phyloP scores from a whole-genome alignment of 2,797 vertebrate genomes.

The Gallirallus australis region DNA sequence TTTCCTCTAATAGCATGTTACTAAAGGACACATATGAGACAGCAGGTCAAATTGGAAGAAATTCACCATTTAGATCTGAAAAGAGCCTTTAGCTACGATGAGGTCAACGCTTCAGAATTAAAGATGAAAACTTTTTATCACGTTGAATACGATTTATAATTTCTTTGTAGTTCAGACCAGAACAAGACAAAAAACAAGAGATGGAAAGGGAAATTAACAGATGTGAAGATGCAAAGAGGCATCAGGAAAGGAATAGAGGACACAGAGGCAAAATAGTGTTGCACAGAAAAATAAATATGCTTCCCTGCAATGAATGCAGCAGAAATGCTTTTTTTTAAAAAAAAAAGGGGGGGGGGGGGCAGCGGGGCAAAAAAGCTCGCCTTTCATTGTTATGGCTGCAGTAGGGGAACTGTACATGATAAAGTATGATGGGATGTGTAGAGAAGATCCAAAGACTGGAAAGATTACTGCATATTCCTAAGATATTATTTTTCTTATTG shows the following conservation, averaged over 20 bases:
- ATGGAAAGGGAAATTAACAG: not conserved
- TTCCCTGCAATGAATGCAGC: not conserved
- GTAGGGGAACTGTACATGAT: not conserved
- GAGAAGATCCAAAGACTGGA: not conserved
- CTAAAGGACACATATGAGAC: not conserved
- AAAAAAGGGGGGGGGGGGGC: too few relatives aligned
- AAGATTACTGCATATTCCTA: not conserved
- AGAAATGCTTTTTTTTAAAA: not conserved
- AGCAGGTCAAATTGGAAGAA: not conserved
- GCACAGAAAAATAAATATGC: not conserved
- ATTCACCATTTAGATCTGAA: not conserved
- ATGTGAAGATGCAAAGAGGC: not conserved
- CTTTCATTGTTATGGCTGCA: not conserved
- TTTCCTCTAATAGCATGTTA: not conserved
- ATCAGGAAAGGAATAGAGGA: not conserved
- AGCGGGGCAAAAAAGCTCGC: not conserved
- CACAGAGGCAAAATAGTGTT: not conserved
- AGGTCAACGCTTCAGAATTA: not conserved
- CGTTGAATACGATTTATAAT: not conserved
- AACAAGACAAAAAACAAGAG: not conserved
- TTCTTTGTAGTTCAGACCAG: constrained; percentile 1
- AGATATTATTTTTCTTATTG: not conserved
- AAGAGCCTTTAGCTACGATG: not conserved
- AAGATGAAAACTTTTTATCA: not conserved
- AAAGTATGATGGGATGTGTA: not conserved